These are phyloP conservation scores for Hiodon alosoides DNA, from an alignment of 2,113 vertebrate species.

Conservation along the genomic window DNA sequence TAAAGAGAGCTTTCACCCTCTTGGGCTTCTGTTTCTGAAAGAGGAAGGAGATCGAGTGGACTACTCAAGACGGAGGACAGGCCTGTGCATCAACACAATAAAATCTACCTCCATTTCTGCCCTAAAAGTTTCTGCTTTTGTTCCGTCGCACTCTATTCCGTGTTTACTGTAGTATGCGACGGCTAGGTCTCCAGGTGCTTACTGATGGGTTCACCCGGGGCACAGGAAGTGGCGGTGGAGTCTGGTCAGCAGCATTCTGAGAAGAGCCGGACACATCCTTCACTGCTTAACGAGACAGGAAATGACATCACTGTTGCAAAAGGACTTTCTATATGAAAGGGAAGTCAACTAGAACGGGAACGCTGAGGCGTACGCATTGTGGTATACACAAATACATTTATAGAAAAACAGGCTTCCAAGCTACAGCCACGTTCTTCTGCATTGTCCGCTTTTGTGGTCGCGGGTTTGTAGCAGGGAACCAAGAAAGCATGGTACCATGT, in stretches of 20 bases:
- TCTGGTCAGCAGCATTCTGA: conserved; percentile 42
- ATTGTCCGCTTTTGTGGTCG: too few relatives aligned
- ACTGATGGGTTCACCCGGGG: conserved; percentile 75
- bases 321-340: neutral
- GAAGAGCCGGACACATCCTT: conserved; percentile 51
- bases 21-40: conserved; percentile 76
- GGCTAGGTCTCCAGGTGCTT: conserved; percentile 42
- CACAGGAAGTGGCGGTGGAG: conserved; percentile 81
- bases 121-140: too few relatives aligned
- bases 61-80: too few relatives aligned
- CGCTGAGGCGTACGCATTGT: neutral
- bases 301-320: neutral
- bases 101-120: neutral
- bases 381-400: neutral
- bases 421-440: too few relatives aligned
- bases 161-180: too few relatives aligned
- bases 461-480: too few relatives aligned
- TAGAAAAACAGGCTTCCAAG: too few relatives aligned
- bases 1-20: conserved; percentile 88
- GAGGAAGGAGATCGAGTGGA: conserved; percentile 15
- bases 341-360: neutral
- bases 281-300: conserved; percentile 18
- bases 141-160: too few relatives aligned
- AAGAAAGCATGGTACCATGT: too few relatives aligned
- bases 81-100: neutral